Percentiles rank a stretch among this genome's conserved stretches.
Evolutionary conservation across 2,797 vertebrate genomes (phyloP).

Genomic region (Menidia menidia): DNA sequence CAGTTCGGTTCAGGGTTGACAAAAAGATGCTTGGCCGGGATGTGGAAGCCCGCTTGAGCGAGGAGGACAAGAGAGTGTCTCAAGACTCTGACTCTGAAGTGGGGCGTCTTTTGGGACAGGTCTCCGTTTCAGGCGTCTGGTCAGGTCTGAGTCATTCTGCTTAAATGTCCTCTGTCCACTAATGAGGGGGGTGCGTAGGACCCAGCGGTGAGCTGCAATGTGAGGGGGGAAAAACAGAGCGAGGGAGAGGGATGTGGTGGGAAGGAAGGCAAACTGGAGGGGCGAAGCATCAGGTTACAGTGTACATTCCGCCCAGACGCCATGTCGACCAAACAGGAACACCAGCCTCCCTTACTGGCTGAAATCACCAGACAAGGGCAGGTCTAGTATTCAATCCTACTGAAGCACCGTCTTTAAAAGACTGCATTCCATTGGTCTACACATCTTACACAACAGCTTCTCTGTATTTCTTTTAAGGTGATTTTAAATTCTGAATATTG

Average conservation of each 20-base stretch:
- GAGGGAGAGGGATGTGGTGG: conserved; percentile 59
- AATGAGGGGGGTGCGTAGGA: conserved; percentile 60
- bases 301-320: conserved; percentile 78
- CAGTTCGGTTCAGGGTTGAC: neutral
- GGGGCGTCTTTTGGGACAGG: conserved; percentile 23
- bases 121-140: conserved; percentile 21
- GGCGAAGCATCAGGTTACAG: conserved; percentile 79
- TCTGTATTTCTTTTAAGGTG: conserved; percentile 23
- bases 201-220: conserved; percentile 54
- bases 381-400: conserved; percentile 55
- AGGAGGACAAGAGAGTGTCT: neutral
- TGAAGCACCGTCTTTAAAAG: conserved; percentile 48
- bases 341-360: conserved; percentile 63
- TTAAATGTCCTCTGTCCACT: conserved; percentile 31
- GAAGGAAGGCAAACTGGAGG: conserved; percentile 71
- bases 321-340: conserved; percentile 77
- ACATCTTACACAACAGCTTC: conserved; percentile 34
- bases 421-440: conserved; percentile 43
- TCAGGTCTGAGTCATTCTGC: conserved; percentile 49
- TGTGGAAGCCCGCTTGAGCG: neutral
- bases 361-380: conserved; percentile 66
- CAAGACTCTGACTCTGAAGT: conserved; percentile 6
- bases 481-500: conserved; percentile 32
- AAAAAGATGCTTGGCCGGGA: neutral
- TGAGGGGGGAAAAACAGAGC: conserved; percentile 69